Conservation (phyloP, 1,140 invertebrate species). For the Drosophila funebris region DNA sequence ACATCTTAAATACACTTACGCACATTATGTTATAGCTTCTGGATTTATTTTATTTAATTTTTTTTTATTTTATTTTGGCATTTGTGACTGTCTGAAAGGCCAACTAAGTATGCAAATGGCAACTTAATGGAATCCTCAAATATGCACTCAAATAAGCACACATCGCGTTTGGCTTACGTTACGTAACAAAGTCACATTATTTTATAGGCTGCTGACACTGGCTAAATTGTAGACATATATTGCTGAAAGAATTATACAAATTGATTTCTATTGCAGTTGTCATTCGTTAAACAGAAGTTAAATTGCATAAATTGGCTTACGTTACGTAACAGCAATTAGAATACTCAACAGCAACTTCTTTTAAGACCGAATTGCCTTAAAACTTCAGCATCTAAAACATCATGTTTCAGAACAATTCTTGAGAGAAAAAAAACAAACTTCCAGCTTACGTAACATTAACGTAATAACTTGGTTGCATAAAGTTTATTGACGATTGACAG, state of each 20-base stretch:
- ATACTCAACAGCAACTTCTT: too few species aligned
- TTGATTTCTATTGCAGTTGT: not conserved
- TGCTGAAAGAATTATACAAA: not conserved
- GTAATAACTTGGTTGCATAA: not conserved
- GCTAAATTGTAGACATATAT: not conserved
- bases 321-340: conserved; percentile 1
- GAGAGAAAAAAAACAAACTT: not conserved
- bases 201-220: not conserved
- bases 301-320: conserved; percentile 10
- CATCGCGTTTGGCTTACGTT: conserved; percentile 35
- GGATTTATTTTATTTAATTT: conserved; percentile 27
- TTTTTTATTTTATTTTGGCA: not conserved
- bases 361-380: not conserved
- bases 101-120: conserved; percentile 24
- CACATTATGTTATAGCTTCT: conserved; percentile 34
- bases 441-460: not conserved
- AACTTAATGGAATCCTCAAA: conserved; percentile 26
- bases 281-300: not conserved
- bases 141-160: conserved; percentile 18
- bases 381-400: not conserved
- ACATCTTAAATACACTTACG: conserved; percentile 30
- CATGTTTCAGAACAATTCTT: not conserved
- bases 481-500: not conserved
- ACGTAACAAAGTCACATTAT: conserved; percentile 6
- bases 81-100: conserved; percentile 17